Base-by-base conservation (phyloP, 2,113 vertebrate genomes). In the Polypterus senegalus region DNA sequence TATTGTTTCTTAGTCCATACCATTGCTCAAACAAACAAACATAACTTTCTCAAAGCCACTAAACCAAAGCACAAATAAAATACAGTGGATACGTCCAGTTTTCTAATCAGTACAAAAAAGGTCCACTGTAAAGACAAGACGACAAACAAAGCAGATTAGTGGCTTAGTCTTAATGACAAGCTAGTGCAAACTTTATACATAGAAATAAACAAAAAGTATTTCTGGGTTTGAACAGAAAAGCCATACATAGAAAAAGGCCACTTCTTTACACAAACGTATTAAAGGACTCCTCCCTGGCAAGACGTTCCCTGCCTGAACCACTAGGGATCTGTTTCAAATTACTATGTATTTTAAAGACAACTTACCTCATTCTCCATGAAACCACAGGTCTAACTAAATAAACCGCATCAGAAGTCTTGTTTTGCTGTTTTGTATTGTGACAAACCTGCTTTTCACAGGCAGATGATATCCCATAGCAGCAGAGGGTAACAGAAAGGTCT, bases 321-420 rank as follows among this genome's bases (percentile, higher is more conserved):
- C 51, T 52, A 44, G 27, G 27, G 27, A 27, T 27, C 27, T 27
- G 27, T 27, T 27, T 27, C 27, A 27, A 27, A 27, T 27, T 27
- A 56, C 4, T 48, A 27, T 56, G 9, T 9, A n/a, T 46, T 3
- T 5, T 1, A 2, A 48, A 8, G 6, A 10, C 62, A 47, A 52
- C 78, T 63, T 84, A 87, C 85, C 85, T 87, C 85, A 3, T 66
- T 69, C 68, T 87, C 85, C 85, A 87, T 87, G 74, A 71, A 63
- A 59, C 7, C 58, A 47, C 46, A 46, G 6, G 46, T 46, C 5
- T 46, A 55, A 48, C 56, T 54, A 54, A 63, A 60, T 10, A 52
- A 7, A 52, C 46, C 48, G 55, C 47, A 58, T 43, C 54, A 59
- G 8, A 8, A 8, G 5, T 4, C 5, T 27, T 10, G 11, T 44